Evolutionary conservation across 2,888 invertebrate species (phyloP).

Genomic region (Eurytoma adleriae): DNA sequence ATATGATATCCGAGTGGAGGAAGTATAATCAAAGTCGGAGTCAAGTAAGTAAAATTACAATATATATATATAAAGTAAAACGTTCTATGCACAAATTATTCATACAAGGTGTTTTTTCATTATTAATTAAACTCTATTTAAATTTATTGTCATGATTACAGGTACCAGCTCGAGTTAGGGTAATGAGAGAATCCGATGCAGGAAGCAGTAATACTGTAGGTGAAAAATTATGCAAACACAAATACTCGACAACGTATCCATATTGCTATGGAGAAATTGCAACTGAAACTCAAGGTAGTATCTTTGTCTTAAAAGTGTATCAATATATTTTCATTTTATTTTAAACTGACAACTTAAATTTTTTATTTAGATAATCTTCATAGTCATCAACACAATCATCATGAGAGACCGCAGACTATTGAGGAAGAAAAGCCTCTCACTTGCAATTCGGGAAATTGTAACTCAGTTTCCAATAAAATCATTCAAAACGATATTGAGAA

Average conservation of each 20-base stretch:
- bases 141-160: conserved; percentile 62
- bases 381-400: conserved; percentile 69
- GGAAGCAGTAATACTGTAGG: conserved; percentile 77
- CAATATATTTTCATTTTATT: conserved; percentile 11
- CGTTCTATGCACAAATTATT: not conserved
- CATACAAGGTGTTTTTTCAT: not conserved
- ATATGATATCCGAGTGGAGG: conserved; percentile 88
- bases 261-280: conserved; percentile 92
- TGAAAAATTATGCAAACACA: conserved; percentile 89
- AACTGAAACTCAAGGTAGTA: conserved; percentile 81
- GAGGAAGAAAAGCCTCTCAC: conserved; percentile 74
- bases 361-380: conserved; percentile 70
- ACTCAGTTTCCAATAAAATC: conserved; percentile 68
- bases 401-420: conserved; percentile 67
- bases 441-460: conserved; percentile 65
- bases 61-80: not conserved
- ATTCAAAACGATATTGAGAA: conserved; percentile 68
- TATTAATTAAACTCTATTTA: not conserved
- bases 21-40: conserved; percentile 85
- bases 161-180: conserved; percentile 84
- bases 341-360: not conserved
- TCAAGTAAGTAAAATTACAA: conserved; percentile 80
- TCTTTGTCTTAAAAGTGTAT: conserved; percentile 1
- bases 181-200: conserved; percentile 83
- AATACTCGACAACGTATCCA: conserved; percentile 89